These are phyloP conservation scores for Mesoligia furuncula DNA, from an alignment of 2,888 invertebrate genomes.

Conservation along the genomic window DNA sequence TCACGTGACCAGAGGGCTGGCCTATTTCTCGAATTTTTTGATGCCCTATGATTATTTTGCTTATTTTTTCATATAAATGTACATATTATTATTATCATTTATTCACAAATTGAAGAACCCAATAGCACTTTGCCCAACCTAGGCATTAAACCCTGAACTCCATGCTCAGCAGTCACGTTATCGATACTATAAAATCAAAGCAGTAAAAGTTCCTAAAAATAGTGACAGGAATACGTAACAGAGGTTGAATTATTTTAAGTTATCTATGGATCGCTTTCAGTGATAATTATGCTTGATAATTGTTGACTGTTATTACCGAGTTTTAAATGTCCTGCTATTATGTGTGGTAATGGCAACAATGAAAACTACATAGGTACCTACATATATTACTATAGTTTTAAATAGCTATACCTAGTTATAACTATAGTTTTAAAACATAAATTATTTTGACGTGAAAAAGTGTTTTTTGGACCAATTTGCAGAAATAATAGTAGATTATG, in stretches of 20 bases:
- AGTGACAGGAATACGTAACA: neutral
- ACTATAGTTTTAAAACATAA: neutral
- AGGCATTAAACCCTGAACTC: neutral
- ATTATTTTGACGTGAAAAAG: neutral
- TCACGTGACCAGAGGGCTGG: no score
- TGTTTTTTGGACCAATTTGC: neutral
- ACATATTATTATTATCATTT: no score
- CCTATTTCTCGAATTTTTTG: no score
- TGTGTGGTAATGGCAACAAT: constrained; percentile 1
- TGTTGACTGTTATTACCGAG: neutral
- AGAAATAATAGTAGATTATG: no score
- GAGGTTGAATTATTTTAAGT: neutral
- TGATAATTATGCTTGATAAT: neutral
- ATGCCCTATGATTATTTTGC: no score
- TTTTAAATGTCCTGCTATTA: constrained; percentile 7
- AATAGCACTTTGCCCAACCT: neutral
- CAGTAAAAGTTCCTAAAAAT: neutral
- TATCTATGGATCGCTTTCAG: constrained; percentile 13
- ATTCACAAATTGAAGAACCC: neutral
- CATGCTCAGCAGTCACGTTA: neutral
- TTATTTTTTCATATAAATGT: no score
- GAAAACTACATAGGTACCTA: neutral
- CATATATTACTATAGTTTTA: neutral
- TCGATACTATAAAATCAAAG: neutral
- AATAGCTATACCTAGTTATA: neutral